These are phyloP conservation scores for Vidua chalybeata DNA, from an alignment of 2,113 vertebrate species.

Conservation along the genomic window DNA sequence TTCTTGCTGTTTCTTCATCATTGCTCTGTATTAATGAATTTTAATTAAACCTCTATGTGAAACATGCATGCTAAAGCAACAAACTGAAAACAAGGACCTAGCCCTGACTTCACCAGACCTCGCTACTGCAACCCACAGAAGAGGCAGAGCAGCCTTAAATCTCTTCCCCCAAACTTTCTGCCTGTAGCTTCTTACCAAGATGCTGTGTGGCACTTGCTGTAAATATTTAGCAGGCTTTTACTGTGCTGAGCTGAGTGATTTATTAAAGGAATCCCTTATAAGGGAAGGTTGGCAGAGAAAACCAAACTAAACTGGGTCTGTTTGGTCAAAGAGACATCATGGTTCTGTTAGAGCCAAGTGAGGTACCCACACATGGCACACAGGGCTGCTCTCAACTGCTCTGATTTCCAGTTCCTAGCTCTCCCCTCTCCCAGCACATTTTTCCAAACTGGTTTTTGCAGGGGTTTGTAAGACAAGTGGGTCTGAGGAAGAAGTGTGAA, in stretches of 20 bases:
- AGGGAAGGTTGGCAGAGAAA: not conserved
- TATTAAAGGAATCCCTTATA: not conserved
- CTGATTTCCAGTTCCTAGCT: not conserved
- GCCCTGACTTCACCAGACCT: not conserved
- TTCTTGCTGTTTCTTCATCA: not conserved
- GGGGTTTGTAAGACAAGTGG: not conserved
- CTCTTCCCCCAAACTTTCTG: not conserved
- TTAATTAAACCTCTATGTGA: not conserved
- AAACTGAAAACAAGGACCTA: not conserved
- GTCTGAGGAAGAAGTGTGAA: not conserved
- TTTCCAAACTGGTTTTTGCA: not conserved
- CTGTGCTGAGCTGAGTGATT: not conserved
- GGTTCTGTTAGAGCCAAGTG: not conserved
- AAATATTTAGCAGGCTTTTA: constrained; percentile 28
- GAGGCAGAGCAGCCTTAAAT: not conserved
- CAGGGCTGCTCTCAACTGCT: not conserved
- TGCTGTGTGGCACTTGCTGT: not conserved
- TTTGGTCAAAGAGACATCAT: not conserved
- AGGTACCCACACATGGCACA: not conserved
- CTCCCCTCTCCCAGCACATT: not conserved
- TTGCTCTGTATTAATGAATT: not conserved
- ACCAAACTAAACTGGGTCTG: not conserved
- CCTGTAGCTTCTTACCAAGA: not conserved
- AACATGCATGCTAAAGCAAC: not conserved
- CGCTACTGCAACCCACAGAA: not conserved